Evolutionary conservation across 2,888 invertebrate genomes (phyloP).

Genomic region (Harpalus rubripes): DNA sequence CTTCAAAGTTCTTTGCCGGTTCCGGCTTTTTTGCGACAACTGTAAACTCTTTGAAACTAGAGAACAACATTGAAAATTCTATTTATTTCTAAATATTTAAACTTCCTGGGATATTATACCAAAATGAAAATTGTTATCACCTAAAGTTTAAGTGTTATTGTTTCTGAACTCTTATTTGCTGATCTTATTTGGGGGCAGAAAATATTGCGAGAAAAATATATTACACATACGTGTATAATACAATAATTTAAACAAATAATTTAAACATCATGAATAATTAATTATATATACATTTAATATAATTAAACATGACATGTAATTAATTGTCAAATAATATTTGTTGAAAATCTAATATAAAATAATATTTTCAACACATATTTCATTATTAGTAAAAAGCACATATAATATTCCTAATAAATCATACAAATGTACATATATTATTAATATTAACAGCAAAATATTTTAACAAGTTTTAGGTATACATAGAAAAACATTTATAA

Average conservation of each 20-base stretch:
- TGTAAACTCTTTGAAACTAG: conserved; percentile 32
- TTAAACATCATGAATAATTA: not conserved
- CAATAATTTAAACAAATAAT: not conserved
- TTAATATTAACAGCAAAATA: not conserved
- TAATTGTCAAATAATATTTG: not conserved
- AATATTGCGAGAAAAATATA: not conserved
- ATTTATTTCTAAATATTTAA: conserved; percentile 49
- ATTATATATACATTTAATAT: not conserved
- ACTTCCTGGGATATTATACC: conserved; percentile 23
- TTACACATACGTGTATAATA: not conserved
- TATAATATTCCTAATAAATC: not conserved
- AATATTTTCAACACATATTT: not conserved
- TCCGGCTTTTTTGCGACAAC: conserved; percentile 18
- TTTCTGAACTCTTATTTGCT: conserved; percentile 14
- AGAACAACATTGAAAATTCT: conserved; percentile 47
- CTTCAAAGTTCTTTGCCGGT: conserved; percentile 21
- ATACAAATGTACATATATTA: not conserved
- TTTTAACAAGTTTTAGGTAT: not conserved
- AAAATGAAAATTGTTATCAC: conserved; percentile 44
- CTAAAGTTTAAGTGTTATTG: conserved; percentile 17
- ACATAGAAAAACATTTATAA: too few relatives aligned
- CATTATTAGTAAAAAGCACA: not conserved
- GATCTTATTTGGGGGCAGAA: not conserved
- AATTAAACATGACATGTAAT: not conserved
- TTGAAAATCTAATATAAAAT: not conserved